Conservation (phyloP, 2,888 invertebrate genomes). For the Plebejus argus region DNA sequence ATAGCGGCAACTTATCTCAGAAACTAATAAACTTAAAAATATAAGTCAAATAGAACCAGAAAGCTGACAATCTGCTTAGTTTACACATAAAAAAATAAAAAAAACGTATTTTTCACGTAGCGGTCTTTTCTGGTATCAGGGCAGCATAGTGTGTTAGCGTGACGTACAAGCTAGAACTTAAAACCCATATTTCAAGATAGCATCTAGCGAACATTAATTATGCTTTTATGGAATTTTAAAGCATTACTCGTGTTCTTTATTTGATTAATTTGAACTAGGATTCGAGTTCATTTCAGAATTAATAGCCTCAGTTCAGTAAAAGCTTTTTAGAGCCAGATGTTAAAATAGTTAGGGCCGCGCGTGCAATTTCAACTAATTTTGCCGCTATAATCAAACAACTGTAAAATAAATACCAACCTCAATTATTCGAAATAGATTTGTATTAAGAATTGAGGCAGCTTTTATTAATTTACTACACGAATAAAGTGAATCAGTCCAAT, state of each 20-base stretch:
- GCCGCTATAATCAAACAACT: background rate
- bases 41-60: too few species aligned
- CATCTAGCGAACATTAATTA: background rate
- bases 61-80: too few species aligned
- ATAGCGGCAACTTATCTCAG: too few species aligned
- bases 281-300: background rate
- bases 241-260: background rate
- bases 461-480: too few species aligned
- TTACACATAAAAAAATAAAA: too few species aligned
- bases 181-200: slow-evolving; percentile 6
- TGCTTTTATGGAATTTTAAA: slow-evolving; percentile 16
- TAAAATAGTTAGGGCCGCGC: background rate
- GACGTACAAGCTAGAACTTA: background rate
- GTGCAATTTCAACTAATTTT: background rate
- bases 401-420: background rate
- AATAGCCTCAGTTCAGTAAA: background rate
- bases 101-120: too few species aligned
- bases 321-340: background rate
- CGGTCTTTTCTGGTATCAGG: too few species aligned
- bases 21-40: too few species aligned
- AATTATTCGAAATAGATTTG: background rate
- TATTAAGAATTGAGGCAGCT: background rate
- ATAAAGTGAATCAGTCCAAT: too few species aligned
- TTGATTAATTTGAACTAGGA: slow-evolving; percentile 7
- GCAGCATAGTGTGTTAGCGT: slow-evolving; percentile 9